Conservation (phyloP, 1,140 invertebrate species). For the Chlorops oryzae region DNA sequence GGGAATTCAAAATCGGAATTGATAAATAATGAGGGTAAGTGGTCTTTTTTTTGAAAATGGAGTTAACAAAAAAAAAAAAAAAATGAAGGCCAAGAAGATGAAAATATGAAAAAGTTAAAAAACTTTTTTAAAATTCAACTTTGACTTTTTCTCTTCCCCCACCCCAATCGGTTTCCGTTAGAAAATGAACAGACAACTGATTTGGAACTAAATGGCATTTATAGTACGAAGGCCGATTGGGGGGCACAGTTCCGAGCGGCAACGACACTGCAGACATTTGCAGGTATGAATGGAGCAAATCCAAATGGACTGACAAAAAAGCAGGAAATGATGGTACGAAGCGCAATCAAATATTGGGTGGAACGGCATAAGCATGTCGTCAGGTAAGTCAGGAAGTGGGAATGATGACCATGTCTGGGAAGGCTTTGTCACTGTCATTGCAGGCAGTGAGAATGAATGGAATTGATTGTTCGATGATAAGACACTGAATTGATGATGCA, state of each 20-base stretch:
- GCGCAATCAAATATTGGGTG: slow-evolving; percentile 82
- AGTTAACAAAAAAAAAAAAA: too few relatives aligned
- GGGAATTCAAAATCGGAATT: slow-evolving; percentile 54
- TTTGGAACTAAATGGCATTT: slow-evolving; percentile 65
- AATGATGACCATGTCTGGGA: too few relatives aligned
- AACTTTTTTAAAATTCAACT: neutral
- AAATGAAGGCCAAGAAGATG: too few relatives aligned
- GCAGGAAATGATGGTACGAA: slow-evolving; percentile 72
- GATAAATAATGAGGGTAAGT: slow-evolving; percentile 49
- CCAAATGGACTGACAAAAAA: slow-evolving; percentile 75
- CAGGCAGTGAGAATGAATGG: too few relatives aligned
- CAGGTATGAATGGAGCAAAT: slow-evolving; percentile 49
- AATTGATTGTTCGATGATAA: too few relatives aligned
- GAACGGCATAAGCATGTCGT: slow-evolving; percentile 80
- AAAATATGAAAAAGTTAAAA: too few relatives aligned
- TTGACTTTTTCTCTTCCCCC: too few relatives aligned
- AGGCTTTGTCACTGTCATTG: too few relatives aligned
- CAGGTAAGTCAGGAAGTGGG: slow-evolving; percentile 55
- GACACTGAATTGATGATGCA: too few relatives aligned
- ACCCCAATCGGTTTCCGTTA: too few relatives aligned
- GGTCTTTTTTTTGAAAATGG: too few relatives aligned
- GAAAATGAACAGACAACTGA: slow-evolving; percentile 52
- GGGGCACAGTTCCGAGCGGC: slow-evolving; percentile 63
- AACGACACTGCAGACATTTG: slow-evolving; percentile 59
- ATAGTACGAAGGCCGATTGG: slow-evolving; percentile 69